Evolutionary conservation across 2,888 invertebrate species (phyloP).

Genomic region (Augochlorella aurata): DNA sequence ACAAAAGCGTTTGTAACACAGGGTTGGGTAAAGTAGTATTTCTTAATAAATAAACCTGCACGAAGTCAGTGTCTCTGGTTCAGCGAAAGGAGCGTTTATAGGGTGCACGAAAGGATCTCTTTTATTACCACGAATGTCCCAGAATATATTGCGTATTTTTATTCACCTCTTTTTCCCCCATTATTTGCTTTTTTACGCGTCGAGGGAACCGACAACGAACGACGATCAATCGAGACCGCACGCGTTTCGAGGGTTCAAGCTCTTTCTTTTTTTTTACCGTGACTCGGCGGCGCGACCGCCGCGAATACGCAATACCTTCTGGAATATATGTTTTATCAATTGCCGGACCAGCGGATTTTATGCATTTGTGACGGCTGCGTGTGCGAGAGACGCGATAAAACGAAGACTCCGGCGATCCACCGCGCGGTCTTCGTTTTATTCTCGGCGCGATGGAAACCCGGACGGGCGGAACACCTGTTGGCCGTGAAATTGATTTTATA

Average conservation of each 20-base stretch:
- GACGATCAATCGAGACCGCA: neutral
- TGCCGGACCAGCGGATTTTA: neutral
- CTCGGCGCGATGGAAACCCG: neutral
- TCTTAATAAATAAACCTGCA: neutral
- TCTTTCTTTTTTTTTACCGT: neutral
- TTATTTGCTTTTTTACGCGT: neutral
- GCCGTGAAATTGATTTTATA: too few species aligned
- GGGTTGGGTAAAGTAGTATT: neutral
- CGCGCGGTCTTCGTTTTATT: neutral
- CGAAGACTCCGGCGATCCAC: neutral
- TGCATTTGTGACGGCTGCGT: neutral
- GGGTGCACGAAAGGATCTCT: neutral
- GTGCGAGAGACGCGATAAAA: neutral
- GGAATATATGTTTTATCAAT: neutral
- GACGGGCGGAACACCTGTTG: neutral
- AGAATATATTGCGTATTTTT: neutral
- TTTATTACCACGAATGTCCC: neutral
- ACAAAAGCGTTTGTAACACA: neutral
- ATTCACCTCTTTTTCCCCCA: neutral
- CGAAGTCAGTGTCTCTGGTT: conserved; percentile 10
- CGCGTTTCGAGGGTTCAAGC: neutral
- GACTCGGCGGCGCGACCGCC: neutral
- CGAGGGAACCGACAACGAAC: neutral
- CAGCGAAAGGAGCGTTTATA: neutral
- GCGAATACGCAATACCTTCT: conserved; percentile 5